These are phyloP conservation scores for Melanostoma mellinum DNA, from an alignment of 2,888 invertebrate genomes.

Conservation along the genomic window DNA sequence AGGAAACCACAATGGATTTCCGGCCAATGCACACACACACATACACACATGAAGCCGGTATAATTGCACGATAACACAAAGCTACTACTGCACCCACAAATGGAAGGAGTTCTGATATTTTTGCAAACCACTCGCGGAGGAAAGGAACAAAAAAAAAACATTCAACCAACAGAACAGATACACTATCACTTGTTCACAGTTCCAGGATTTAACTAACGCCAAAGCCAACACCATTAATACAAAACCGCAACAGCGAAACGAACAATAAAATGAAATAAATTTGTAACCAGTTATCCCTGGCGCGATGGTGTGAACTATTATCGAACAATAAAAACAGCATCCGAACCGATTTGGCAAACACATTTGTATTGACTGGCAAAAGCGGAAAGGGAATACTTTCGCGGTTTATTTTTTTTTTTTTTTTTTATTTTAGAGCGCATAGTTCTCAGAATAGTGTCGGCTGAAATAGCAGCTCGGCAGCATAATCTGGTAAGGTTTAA, in stretches of 20 bases:
- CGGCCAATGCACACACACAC: conserved; percentile 28
- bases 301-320: conserved; percentile 71
- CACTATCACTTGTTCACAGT: conserved; percentile 59
- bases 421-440: background rate
- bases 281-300: conserved; percentile 64
- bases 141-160: conserved; percentile 14
- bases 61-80: conserved; percentile 41
- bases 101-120: conserved; percentile 62
- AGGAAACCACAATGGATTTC: conserved; percentile 52
- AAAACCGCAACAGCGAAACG: conserved; percentile 48
- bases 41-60: background rate
- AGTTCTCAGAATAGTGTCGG: background rate
- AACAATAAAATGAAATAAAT: conserved; percentile 71
- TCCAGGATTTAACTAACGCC: conserved; percentile 55
- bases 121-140: conserved; percentile 35
- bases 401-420: background rate
- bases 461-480: conserved; percentile 3
- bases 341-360: conserved; percentile 68
- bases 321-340: conserved; percentile 71
- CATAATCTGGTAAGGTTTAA: conserved; percentile 60
- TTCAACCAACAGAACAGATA: conserved; percentile 11
- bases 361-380: conserved; percentile 63
- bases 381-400: conserved; percentile 4
- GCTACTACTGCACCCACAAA: conserved; percentile 47
- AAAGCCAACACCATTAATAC: conserved; percentile 37